Evolutionary conservation across 2,888 invertebrate species (phyloP), one percentile per base, ranked within the genome.

Genomic region (Neoitamus cyanurus): DNA sequence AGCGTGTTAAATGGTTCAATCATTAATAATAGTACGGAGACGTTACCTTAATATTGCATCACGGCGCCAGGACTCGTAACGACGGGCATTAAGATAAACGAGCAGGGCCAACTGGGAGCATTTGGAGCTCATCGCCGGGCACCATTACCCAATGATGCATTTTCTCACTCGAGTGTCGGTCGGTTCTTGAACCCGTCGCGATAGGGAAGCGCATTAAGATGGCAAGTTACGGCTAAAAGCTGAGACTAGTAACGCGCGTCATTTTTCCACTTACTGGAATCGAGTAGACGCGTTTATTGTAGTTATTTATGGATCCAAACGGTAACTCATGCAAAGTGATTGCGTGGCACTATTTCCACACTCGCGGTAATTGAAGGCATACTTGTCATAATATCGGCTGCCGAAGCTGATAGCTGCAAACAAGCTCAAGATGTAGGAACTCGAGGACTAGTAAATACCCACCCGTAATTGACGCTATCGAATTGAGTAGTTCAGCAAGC

Each of bases 21-120:
- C 78, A 78, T 78, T 78, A 78, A 69, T 72, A 83, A 83, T 83
- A 83, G 68, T 70, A 25, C 42, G 31, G 70, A 83, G 70, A 70
- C 15, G 78, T 20, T 78, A 48, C 31, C 58, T 15, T 46, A 48
- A 78, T 78, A 20, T 20, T 48, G 42, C 75, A 42, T 75, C 20
- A 75, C 20, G 1, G 20, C 11, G 15, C 20, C 31, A 9, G 3
- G 13, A 13, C 70, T 11, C 6, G 15, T 70, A 11, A 70, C 31
- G 30, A 30, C 11, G 70, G 31, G 6, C 30, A 20, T 34, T 13
- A 34, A 34, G 72, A 72, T 72, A n/a, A 34, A 34, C 11, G 31
- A 28, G 13, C 5, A 4, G 15, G 15, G 37, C 15, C 9, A 15
- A 5, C 15, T 73, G 36, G 75, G 11, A 73, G 15, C 36, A 11